A percentile compares a stretch with the other conserved stretches of the same genome.
Evolutionary conservation across 2,797 vertebrate genomes (phyloP).

Genomic region (Rhincodon typus): DNA sequence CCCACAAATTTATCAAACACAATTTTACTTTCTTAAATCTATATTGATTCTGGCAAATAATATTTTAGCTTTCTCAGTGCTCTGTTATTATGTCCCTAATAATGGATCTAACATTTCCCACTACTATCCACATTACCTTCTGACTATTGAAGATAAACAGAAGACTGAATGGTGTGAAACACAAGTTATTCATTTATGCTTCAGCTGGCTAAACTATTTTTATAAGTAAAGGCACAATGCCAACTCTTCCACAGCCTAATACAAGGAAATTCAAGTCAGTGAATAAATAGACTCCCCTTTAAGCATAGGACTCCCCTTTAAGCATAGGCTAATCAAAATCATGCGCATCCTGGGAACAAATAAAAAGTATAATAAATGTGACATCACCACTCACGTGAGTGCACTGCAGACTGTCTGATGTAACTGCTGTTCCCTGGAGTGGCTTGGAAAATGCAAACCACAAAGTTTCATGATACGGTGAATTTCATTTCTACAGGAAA

Average conservation of each 20-base stretch:
- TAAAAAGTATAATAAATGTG: not conserved
- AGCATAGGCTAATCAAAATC: not conserved
- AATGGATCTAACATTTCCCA: too few relatives aligned
- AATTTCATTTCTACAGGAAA: not conserved
- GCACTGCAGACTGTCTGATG: not conserved
- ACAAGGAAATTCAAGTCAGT: not conserved
- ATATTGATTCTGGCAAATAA: too few relatives aligned
- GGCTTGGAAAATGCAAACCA: not conserved
- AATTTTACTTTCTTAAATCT: too few relatives aligned
- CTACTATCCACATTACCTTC: too few relatives aligned
- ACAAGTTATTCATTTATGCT: too few relatives aligned
- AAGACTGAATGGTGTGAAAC: too few relatives aligned
- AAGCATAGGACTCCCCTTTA: too few relatives aligned
- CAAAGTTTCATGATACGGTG: not conserved
- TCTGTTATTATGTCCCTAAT: too few relatives aligned
- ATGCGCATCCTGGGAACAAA: not conserved
- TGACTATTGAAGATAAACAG: too few relatives aligned
- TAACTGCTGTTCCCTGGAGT: not conserved
- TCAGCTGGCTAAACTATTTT: not conserved
- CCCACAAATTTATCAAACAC: too few relatives aligned
- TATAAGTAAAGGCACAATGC: not conserved
- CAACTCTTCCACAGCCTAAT: not conserved
- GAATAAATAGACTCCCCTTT: not conserved
- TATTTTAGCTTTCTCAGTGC: too few relatives aligned
- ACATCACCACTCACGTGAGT: not conserved